A percentile compares a stretch with the other conserved stretches of the same genome.
Conservation (phyloP, 2,113 vertebrate genomes). For the Podiceps cristatus region DNA sequence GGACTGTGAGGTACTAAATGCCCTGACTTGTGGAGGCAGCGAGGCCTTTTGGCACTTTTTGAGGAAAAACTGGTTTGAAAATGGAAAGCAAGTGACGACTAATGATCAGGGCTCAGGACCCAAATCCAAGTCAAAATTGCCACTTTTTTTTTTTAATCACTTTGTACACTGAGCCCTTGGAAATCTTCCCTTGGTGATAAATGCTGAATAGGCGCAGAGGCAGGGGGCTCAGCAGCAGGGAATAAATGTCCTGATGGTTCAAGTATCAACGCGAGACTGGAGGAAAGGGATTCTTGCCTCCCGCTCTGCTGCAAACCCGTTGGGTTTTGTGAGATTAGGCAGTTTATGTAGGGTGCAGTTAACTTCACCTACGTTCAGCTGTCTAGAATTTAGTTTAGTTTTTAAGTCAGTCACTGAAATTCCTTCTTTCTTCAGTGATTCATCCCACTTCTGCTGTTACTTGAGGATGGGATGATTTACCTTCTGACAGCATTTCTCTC, state of each 20-base stretch:
- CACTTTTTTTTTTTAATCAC: not conserved
- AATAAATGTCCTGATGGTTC: not conserved
- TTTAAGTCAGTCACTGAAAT: not conserved
- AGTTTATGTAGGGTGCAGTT: not conserved
- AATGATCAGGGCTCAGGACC: not conserved
- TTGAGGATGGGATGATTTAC: not conserved
- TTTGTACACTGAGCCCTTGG: not conserved
- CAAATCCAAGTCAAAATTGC: not conserved
- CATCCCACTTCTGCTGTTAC: not conserved
- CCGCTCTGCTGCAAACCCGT: not conserved
- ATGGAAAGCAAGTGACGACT: not conserved
- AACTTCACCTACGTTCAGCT: not conserved
- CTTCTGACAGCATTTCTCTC: not conserved
- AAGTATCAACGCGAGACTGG: not conserved
- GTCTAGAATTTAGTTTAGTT: not conserved
- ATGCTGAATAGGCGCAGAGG: not conserved
- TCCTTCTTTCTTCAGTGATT: not conserved
- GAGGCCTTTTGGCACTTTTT: not conserved
- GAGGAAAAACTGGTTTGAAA: slow-evolving; percentile 4
- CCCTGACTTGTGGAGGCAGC: not conserved
- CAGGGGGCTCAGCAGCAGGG: not conserved
- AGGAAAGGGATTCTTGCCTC: not conserved
- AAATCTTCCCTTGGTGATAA: not conserved
- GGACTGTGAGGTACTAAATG: not conserved
- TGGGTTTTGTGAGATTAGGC: not conserved